phyloP scores from a whole-genome alignment of 2,797 vertebrate species.

The Micromesistius poutassou region DNA sequence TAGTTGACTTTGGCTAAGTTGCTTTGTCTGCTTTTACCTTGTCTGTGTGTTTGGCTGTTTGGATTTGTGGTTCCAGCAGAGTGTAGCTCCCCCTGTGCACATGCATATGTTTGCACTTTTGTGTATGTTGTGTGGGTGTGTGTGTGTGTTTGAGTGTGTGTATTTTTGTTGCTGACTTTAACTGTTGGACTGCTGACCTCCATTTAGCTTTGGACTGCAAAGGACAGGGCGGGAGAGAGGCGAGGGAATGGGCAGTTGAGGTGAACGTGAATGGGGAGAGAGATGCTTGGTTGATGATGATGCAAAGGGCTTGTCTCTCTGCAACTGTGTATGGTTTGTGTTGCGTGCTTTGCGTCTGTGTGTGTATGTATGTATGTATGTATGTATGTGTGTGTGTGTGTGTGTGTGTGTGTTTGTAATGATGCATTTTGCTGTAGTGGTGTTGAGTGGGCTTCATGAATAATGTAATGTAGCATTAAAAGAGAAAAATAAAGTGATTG shows the following conservation, averaged over 20 bases:
- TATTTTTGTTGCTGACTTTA: constrained; percentile 11
- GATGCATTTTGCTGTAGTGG: constrained; percentile 40
- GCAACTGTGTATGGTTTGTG: constrained; percentile 7
- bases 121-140: constrained; percentile 11
- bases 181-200: constrained; percentile 37
- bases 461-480: constrained; percentile 37
- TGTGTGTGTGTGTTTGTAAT: constrained; percentile 38
- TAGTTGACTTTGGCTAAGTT: constrained; percentile 6
- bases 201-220: constrained; percentile 22
- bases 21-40: no score
- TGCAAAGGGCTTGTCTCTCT: constrained; percentile 25
- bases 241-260: no score
- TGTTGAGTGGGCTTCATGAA: constrained; percentile 39
- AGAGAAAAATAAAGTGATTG: constrained; percentile 20
- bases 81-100: neutral
- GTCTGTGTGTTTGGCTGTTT: constrained; percentile 9
- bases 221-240: constrained; percentile 2
- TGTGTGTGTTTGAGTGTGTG: neutral
- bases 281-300: constrained; percentile 39
- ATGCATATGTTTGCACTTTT: neutral
- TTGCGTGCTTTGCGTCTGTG: neutral
- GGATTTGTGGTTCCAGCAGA: constrained; percentile 20
- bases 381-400: constrained; percentile 4
- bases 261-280: neutral
- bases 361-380: constrained; percentile 16